These are phyloP conservation scores for Luehdorfia chinensis DNA, from an alignment of 1,140 invertebrate genomes.

Conservation along the genomic window DNA sequence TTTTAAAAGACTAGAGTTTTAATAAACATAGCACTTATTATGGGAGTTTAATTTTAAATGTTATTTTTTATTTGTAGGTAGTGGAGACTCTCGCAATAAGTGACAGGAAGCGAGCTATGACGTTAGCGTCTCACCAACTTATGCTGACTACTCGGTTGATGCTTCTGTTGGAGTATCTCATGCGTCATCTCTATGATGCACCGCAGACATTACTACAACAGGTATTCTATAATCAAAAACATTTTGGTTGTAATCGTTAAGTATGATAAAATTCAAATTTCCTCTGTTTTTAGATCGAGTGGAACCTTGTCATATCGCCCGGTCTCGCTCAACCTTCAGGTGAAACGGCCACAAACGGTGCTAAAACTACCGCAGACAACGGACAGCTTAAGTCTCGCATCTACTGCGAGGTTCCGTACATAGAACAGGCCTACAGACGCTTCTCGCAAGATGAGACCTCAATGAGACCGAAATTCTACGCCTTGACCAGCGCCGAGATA, in stretches of 20 bases:
- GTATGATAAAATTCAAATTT: too few relatives aligned
- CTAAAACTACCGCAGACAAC: slow-evolving; percentile 47
- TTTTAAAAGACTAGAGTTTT: too few relatives aligned
- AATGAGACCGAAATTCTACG: slow-evolving; percentile 93
- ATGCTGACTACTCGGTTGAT: slow-evolving; percentile 90
- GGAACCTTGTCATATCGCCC: slow-evolving; percentile 87
- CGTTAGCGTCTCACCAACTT: slow-evolving; percentile 79
- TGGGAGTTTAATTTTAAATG: too few relatives aligned
- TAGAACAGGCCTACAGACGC: slow-evolving; percentile 87
- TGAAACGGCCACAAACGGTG: slow-evolving; percentile 35
- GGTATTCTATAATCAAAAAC: too few relatives aligned
- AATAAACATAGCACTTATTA: too few relatives aligned
- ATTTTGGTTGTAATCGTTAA: too few relatives aligned
- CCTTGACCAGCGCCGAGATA: slow-evolving; percentile 85
- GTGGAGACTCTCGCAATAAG: slow-evolving; percentile 91
- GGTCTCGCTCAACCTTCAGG: slow-evolving; percentile 51
- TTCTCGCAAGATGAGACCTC: slow-evolving; percentile 84
- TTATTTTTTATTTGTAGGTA: slow-evolving; percentile 82
- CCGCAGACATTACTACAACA: slow-evolving; percentile 86
- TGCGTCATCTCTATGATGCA: slow-evolving; percentile 96
- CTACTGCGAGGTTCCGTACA: slow-evolving; percentile 86
- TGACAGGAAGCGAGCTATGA: slow-evolving; percentile 70
- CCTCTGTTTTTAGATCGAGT: slow-evolving; percentile 85
- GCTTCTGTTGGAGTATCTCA: slow-evolving; percentile 95
- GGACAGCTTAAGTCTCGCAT: slow-evolving; percentile 74